Evolutionary conservation across 2,797 vertebrate genomes (phyloP).

Genomic region (Lycodopsis pacificus): DNA sequence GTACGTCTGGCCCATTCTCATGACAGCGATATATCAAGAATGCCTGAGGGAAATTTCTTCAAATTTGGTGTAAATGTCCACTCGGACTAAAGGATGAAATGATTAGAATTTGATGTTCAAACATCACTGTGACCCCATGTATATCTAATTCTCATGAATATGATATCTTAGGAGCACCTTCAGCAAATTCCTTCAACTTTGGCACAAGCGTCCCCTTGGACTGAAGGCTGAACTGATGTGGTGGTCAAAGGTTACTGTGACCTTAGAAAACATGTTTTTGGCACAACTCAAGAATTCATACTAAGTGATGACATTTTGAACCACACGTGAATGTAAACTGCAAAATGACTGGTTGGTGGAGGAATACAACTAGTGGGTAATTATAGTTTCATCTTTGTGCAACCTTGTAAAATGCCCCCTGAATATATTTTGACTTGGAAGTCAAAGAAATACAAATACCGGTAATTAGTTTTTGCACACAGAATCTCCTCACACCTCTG

Average conservation of each 20-base stretch:
- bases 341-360: background rate
- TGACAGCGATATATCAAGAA: too few relatives aligned
- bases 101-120: too few relatives aligned
- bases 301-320: background rate
- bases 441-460: background rate
- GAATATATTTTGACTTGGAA: background rate
- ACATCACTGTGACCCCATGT: too few relatives aligned
- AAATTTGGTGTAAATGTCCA: background rate
- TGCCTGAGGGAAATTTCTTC: background rate
- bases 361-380: background rate
- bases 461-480: background rate
- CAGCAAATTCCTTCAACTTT: too few relatives aligned
- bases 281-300: background rate
- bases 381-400: background rate
- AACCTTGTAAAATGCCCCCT: background rate
- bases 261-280: too few relatives aligned
- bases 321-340: background rate
- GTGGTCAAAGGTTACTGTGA: background rate
- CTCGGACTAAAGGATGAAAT: too few relatives aligned
- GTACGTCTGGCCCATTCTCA: too few relatives aligned
- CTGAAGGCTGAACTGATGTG: background rate
- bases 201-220: background rate
- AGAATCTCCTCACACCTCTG: background rate
- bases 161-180: too few relatives aligned
- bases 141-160: too few relatives aligned